A percentile compares a stretch with the other conserved stretches of the same genome.
phyloP scores from a whole-genome alignment of 2,797 vertebrate genomes.

The Vireo griseus region DNA sequence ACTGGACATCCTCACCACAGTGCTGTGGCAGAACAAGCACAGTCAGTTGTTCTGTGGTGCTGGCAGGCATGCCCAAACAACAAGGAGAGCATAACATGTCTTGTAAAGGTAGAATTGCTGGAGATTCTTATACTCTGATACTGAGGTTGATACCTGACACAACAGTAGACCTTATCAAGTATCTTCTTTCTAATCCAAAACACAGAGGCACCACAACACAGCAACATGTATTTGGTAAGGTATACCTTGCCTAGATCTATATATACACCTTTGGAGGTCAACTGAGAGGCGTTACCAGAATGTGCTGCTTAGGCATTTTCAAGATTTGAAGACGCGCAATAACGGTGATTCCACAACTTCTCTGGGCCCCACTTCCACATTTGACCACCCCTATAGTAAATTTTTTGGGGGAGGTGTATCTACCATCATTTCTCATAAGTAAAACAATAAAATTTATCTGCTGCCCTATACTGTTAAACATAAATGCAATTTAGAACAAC shows the following conservation, averaged over 20 bases:
- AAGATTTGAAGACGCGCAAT: not conserved
- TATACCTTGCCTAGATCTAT: not conserved
- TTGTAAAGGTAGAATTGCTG: not conserved
- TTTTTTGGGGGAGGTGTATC: fast-evolving
- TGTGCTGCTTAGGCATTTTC: not conserved
- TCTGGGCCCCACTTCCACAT: not conserved
- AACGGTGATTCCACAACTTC: not conserved
- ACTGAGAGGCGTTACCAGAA: not conserved
- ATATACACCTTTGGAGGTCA: not conserved
- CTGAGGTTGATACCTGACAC: not conserved
- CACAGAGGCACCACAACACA: not conserved
- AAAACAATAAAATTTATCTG: not conserved
- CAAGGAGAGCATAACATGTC: not conserved
- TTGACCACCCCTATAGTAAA: fast-evolving
- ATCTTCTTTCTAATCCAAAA: not conserved
- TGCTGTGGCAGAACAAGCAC: fast-evolving
- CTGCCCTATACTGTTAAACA: not conserved
- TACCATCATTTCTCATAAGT: not conserved
- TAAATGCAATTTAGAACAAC: not conserved
- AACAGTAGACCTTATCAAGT: not conserved
- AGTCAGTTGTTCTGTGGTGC: fast-evolving
- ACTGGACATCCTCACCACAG: not conserved
- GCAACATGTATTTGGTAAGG: fast-evolving
- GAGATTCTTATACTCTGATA: not conserved
- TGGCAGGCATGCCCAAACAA: fast-evolving